Base-by-base conservation (phyloP, 2,888 invertebrate genomes). In the Chouioia cunea region DNA sequence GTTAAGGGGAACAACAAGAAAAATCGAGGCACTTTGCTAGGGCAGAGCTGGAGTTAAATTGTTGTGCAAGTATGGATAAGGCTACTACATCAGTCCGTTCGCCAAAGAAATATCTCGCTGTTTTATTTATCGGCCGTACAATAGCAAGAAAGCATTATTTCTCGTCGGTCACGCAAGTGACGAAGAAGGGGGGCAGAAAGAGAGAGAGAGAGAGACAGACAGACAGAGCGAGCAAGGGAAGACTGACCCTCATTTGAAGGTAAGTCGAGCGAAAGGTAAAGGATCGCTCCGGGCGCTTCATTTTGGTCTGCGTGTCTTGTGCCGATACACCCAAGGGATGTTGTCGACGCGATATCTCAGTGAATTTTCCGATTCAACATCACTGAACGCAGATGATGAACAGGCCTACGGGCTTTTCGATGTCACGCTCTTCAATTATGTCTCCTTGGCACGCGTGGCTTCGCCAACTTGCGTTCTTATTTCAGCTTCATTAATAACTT, bases 61-160 rank as follows among this genome's bases (percentile, higher is more conserved):
- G 56, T 56, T 64, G 47, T 18, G 27, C 64, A 20, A 64, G 47
- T 22, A 23, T 14, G 36, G 6, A n/a, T 10, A 15, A 20, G 22
- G n/a, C 8, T 27, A 59, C 47, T 59, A 59, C 43, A 60, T 60
- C 59, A 60, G 59, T 4, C 20, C 18, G 18, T 1, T 44, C 36
- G 20, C 56, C 43, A 12, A 36, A 10, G 36, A 36, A 36, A 36
- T 6, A 36, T 36, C 36, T 46, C 15, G 57, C 16, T 65, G 50
- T 65, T 65, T 65, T 65, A 65, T 65, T 65, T 46, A 65, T 57
- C 56, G 50, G 36, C 36, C 36, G 36, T 12, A 6, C 44, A 22
- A 2, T 20, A 23, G 23, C 4, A 27, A 15, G 47, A 27, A 22
- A 48, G 36, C 36, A 36, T 36, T 36, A 12, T 52, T 60, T 36